A percentile compares a stretch with the other conserved stretches of the same genome.
phyloP scores from a whole-genome alignment of 2,797 vertebrate genomes.

The Cynodonichthys magdalenae region DNA sequence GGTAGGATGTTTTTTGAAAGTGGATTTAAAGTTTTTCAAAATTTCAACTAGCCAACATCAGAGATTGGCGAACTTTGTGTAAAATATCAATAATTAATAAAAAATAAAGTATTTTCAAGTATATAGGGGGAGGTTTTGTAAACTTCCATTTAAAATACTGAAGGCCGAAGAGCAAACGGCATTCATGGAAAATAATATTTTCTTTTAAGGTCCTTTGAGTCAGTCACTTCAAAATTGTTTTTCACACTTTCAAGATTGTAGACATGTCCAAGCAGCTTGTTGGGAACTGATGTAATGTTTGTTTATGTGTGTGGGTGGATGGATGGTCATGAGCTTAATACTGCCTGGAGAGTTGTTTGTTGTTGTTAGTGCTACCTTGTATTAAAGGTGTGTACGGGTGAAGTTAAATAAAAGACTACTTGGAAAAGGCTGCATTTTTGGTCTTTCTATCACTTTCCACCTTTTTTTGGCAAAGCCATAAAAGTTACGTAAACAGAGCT shows the following conservation, averaged over 20 bases:
- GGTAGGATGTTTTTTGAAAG: too few species aligned
- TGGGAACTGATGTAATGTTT: slow-evolving; percentile 45
- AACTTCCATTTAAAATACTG: too few species aligned
- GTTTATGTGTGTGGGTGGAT: background rate
- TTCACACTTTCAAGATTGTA: background rate
- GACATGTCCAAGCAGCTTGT: slow-evolving; percentile 3
- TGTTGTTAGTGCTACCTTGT: slow-evolving; percentile 22
- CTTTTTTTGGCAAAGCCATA: slow-evolving; percentile 30
- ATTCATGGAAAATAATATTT: too few species aligned
- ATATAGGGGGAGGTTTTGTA: too few species aligned
- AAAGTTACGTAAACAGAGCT: slow-evolving; percentile 55
- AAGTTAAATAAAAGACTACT: too few species aligned
- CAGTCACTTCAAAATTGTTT: background rate
- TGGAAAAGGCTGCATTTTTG: background rate
- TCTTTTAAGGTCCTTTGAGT: background rate
- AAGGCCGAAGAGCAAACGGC: too few species aligned
- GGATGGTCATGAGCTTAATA: background rate
- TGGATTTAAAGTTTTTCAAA: too few species aligned
- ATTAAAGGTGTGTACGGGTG: slow-evolving; percentile 15
- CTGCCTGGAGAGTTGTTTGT: slow-evolving; percentile 10
- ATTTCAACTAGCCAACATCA: too few species aligned
- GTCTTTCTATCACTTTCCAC: background rate
- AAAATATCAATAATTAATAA: too few species aligned
- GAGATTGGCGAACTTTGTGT: too few species aligned
- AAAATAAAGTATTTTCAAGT: too few species aligned